These are phyloP conservation scores for Ameiurus melas DNA, from an alignment of 2,113 vertebrate species.

Conservation along the genomic window DNA sequence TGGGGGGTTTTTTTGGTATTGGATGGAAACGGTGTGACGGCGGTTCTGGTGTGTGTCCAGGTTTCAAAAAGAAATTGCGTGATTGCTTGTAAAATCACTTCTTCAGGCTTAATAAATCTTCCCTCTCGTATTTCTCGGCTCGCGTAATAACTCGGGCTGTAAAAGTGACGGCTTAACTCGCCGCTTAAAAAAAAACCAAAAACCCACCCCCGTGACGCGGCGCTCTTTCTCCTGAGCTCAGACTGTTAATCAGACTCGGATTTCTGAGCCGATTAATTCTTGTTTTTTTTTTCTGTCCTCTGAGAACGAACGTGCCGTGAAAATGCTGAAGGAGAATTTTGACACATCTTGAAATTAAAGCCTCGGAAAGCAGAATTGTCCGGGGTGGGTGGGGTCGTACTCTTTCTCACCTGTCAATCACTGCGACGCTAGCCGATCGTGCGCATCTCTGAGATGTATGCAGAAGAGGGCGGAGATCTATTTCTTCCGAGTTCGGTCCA, in stretches of 20 bases:
- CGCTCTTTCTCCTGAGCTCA: background rate
- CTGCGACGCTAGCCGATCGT: background rate
- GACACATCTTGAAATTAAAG: background rate
- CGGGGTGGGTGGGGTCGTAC: background rate
- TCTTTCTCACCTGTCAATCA: background rate
- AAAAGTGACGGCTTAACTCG: background rate
- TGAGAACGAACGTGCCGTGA: background rate
- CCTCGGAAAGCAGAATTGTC: background rate
- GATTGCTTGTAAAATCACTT: background rate
- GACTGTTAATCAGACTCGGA: background rate
- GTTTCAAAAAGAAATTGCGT: background rate
- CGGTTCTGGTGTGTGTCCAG: background rate
- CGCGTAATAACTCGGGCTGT: background rate
- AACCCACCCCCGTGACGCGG: background rate
- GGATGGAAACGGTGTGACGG: background rate
- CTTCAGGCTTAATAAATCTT: background rate
- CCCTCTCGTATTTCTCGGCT: background rate
- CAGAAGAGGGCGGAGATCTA: background rate
- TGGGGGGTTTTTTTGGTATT: too few relatives aligned
- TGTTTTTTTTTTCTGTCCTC: too few relatives aligned
- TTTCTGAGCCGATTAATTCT: conserved; percentile 13
- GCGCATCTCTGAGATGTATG: background rate
- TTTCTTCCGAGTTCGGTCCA: background rate
- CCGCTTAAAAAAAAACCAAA: background rate
- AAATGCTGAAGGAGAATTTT: background rate